phyloP scores from a whole-genome alignment of 1,140 invertebrate species.

The Drosophila melanica region DNA sequence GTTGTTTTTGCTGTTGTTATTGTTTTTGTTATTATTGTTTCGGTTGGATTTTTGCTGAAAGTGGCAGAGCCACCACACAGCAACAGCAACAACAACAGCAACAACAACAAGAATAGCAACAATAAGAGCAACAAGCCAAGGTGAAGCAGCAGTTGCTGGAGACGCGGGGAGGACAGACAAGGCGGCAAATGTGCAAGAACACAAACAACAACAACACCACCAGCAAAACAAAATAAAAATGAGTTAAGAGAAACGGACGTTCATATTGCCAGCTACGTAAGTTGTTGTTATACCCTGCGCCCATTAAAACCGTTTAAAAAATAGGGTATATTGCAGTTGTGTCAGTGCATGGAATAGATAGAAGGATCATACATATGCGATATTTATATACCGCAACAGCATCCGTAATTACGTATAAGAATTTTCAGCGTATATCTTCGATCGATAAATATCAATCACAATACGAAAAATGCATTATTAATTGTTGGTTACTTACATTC shows the following conservation, averaged over 20 bases:
- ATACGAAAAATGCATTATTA: too few species aligned
- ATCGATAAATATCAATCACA: too few species aligned
- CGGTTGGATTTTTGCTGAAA: constrained; percentile 68
- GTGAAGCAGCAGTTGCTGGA: constrained; percentile 41
- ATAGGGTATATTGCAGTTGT: neutral
- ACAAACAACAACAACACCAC: constrained; percentile 41
- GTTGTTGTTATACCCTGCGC: neutral
- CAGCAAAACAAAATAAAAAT: constrained; percentile 68
- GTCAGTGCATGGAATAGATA: too few species aligned
- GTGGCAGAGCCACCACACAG: constrained; percentile 56
- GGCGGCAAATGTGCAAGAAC: constrained; percentile 67
- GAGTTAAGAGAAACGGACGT: constrained; percentile 71
- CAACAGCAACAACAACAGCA: constrained; percentile 17
- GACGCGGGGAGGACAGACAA: constrained; percentile 22
- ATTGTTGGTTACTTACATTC: too few species aligned
- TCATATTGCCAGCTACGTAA: constrained; percentile 50
- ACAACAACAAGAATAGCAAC: constrained; percentile 18
- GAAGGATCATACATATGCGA: too few species aligned
- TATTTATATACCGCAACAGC: too few species aligned
- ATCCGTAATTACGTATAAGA: too few species aligned
- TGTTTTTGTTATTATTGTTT: constrained; percentile 58
- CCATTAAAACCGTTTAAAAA: too few species aligned
- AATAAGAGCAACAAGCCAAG: constrained; percentile 59
- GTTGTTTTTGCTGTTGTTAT: constrained; percentile 31
- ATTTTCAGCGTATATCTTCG: too few species aligned